phyloP scores from a whole-genome alignment of 37 sponge, comb jelly and placozoan genomes.

The Hexactinellida sp. region DNA sequence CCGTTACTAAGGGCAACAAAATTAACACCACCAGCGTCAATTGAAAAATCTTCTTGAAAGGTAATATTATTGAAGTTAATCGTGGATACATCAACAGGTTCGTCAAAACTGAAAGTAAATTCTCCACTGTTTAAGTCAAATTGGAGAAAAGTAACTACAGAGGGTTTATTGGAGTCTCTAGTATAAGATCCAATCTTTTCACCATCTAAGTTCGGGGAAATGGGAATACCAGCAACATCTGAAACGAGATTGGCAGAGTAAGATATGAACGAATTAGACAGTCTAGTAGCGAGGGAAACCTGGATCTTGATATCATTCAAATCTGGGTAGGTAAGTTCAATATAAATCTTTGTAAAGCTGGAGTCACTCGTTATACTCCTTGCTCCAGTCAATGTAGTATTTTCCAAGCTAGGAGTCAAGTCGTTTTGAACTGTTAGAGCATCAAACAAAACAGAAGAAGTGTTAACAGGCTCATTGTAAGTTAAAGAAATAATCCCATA shows the following conservation, averaged over 20 bases:
- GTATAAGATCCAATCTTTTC: neutral
- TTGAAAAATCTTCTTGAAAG: constrained; percentile 44
- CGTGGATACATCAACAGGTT: constrained; percentile 58
- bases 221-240: constrained; percentile 21
- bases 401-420: neutral
- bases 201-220: neutral
- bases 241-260: constrained; percentile 32
- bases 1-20: neutral
- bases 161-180: constrained; percentile 43
- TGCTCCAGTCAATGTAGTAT: neutral
- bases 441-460: constrained; percentile 21
- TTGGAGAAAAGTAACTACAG: constrained; percentile 24
- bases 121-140: constrained; percentile 59
- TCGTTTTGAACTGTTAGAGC: constrained; percentile 26
- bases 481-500: constrained; percentile 33
- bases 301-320: constrained; percentile 50
- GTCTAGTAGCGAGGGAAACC: constrained; percentile 22
- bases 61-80: constrained; percentile 26
- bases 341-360: constrained; percentile 18
- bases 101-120: constrained; percentile 54
- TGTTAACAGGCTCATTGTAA: constrained; percentile 50
- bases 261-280: constrained; percentile 36
- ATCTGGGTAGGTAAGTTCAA: constrained; percentile 23
- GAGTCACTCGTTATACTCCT: neutral
- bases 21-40: neutral